Conservation (phyloP, 2,888 invertebrate species). For the Sarcophaga rosellei region DNA sequence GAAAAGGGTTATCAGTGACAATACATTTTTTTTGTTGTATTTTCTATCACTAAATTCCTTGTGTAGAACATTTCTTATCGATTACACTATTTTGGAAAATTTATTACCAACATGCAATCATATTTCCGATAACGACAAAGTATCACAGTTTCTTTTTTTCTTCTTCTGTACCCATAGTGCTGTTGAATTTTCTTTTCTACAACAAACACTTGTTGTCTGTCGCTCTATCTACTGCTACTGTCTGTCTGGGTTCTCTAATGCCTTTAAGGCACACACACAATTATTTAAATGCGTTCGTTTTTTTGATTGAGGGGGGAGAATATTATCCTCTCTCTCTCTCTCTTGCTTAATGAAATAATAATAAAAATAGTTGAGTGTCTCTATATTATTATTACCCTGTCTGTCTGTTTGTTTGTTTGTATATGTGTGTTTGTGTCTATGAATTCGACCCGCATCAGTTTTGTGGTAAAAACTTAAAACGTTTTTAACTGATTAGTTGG, state of each 20-base stretch:
- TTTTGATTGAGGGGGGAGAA: neutral
- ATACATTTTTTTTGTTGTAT: too few species aligned
- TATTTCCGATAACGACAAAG: neutral
- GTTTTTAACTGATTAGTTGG: slow-evolving; percentile 37
- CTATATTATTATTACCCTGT: neutral
- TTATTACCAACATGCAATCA: too few species aligned
- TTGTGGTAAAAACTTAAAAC: neutral
- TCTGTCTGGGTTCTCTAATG: neutral
- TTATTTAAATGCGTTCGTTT: slow-evolving; percentile 1
- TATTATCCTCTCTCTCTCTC: neutral
- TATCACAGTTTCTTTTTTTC: neutral
- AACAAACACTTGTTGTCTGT: slow-evolving; percentile 40
- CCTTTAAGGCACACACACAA: slow-evolving; percentile 13
- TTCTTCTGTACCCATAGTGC: neutral
- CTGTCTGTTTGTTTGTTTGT: neutral
- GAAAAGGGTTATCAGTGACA: too few species aligned
- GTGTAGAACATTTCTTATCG: too few species aligned
- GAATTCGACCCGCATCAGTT: too few species aligned
- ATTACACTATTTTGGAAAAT: too few species aligned
- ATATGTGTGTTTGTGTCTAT: too few species aligned
- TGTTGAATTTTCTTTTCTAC: neutral
- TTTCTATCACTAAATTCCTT: too few species aligned
- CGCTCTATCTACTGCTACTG: neutral
- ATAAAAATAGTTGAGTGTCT: neutral
- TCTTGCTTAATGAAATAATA: neutral